Evolutionary conservation across 2,113 vertebrate species (phyloP).

Genomic region (Brienomyrus brachyistius): DNA sequence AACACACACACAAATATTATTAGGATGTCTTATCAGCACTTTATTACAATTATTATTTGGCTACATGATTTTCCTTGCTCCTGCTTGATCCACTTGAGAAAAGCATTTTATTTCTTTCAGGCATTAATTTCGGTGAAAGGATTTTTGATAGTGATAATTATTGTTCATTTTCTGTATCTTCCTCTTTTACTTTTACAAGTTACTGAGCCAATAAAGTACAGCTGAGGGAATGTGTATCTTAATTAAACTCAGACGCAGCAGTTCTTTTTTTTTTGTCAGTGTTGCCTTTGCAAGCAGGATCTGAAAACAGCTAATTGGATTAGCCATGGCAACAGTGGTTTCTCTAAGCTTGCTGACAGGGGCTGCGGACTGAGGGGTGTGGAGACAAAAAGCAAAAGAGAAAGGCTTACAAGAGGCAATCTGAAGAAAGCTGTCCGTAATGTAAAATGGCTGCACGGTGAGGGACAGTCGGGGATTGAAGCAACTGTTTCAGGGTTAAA

Average conservation of each 20-base stretch:
- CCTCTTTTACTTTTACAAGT: not conserved
- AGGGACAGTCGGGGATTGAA: not conserved
- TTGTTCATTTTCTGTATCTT: not conserved
- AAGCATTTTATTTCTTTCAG: not conserved
- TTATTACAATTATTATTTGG: not conserved
- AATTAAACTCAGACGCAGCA: constrained; percentile 16
- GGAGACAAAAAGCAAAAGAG: not conserved
- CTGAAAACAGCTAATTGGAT: constrained; percentile 22
- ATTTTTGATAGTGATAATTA: not conserved
- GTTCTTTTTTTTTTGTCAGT: not conserved
- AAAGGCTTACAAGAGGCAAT: not conserved
- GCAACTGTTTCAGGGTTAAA: not conserved
- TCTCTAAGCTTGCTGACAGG: not conserved
- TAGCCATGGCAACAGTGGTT: not conserved
- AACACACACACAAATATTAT: not conserved
- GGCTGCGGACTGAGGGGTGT: not conserved
- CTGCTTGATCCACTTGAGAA: not conserved
- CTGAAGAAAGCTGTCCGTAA: not conserved
- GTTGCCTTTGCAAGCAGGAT: constrained; percentile 9
- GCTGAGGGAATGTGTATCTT: constrained; percentile 21
- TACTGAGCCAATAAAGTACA: constrained; percentile 12
- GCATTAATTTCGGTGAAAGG: not conserved
- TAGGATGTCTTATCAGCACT: not conserved
- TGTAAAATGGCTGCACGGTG: not conserved
- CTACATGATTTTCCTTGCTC: not conserved